A percentile compares a stretch with the other conserved stretches of the same genome.
Conservation (phyloP, 2,113 vertebrate genomes). For the Hyla sarda region DNA sequence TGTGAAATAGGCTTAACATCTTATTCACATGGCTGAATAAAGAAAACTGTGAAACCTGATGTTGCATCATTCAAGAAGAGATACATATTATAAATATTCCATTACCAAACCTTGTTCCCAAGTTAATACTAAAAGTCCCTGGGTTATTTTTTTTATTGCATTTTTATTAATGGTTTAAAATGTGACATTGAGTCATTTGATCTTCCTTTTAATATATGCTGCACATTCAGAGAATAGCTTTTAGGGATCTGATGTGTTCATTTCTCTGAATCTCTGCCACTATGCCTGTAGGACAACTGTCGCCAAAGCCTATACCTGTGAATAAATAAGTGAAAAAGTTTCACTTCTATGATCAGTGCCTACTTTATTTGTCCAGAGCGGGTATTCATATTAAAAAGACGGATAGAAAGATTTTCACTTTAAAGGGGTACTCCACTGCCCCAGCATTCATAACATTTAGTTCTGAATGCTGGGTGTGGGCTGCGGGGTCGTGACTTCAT, state of each 20-base stretch:
- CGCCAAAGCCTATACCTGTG: background rate
- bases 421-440: too few relatives aligned
- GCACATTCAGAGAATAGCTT: background rate
- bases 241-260: conserved; percentile 17
- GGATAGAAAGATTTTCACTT: background rate
- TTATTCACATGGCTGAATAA: too few relatives aligned
- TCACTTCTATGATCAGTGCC: background rate
- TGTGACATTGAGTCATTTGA: conserved; percentile 1
- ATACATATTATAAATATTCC: background rate
- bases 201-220: conserved; percentile 6
- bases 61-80: background rate
- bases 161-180: conserved; percentile 6
- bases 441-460: too few relatives aligned
- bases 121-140: background rate
- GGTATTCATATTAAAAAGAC: background rate
- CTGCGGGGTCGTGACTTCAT: too few relatives aligned
- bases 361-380: background rate
- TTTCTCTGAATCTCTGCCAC: background rate
- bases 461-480: too few relatives aligned
- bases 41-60: too few relatives aligned
- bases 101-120: background rate
- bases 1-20: too few relatives aligned
- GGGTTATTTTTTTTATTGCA: background rate
- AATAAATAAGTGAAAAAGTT: background rate
- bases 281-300: background rate